phyloP scores from a whole-genome alignment of 2,888 invertebrate genomes.

The Trachelus tabidus region DNA sequence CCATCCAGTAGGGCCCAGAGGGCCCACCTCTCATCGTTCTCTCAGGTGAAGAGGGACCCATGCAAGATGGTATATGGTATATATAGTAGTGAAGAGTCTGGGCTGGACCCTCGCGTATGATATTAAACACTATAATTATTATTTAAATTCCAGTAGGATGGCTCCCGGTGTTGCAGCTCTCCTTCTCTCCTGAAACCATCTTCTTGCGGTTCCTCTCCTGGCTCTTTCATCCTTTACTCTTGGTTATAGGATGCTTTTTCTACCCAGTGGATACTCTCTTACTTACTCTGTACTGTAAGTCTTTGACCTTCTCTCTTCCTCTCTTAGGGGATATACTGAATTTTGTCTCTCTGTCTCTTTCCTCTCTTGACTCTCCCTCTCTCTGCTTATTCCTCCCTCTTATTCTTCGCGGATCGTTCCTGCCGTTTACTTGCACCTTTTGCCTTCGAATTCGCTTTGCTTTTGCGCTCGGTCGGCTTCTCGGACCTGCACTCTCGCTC shows the following conservation, averaged over 20 bases:
- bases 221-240: neutral
- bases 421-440: conserved; percentile 49
- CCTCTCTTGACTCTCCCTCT: conserved; percentile 19
- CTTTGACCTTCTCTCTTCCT: neutral
- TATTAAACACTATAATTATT: conserved; percentile 66
- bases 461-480: conserved; percentile 35
- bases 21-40: conserved; percentile 7
- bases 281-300: conserved; percentile 8
- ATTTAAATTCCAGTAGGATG: conserved; percentile 66
- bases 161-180: conserved; percentile 62
- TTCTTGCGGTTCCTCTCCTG: neutral
- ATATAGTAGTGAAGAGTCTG: conserved; percentile 22
- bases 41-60: conserved; percentile 15
- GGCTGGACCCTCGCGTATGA: conserved; percentile 50
- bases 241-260: conserved; percentile 16
- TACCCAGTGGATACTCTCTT: conserved; percentile 13
- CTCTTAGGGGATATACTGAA: conserved; percentile 17
- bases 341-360: neutral
- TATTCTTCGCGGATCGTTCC: conserved; percentile 40
- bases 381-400: conserved; percentile 29
- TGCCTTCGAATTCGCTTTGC: conserved; percentile 60
- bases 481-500: conserved; percentile 34
- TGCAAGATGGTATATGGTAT: no score
- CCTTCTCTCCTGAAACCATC: conserved; percentile 26
- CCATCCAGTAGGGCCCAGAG: no score